Evolutionary conservation across 2,888 invertebrate species (phyloP), one percentile per base, ranked within the genome.

Genomic region (Halictus quadricinctus): DNA sequence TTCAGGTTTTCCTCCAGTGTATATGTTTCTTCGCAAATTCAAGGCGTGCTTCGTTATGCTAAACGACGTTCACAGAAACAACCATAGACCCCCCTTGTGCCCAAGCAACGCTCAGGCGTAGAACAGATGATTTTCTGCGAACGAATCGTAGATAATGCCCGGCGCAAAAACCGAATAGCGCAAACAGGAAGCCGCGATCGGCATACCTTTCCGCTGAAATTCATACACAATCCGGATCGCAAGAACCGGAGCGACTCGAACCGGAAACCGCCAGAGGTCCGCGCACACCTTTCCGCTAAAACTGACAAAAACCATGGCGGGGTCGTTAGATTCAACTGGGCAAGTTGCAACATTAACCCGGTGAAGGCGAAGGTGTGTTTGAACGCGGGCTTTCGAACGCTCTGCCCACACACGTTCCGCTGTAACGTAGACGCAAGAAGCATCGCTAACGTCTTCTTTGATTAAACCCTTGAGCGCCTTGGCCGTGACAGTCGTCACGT

Each of bases 401-500:
- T 50, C 54, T 54, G 54, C 54, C 54, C 54, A 54, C 54, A 54
- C 54, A 54, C 54, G 54, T 54, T 54, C 54, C 54, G 8, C 54
- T 64, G 60, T 29, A 64, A 64, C 60, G 60, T 64, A 64, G 29
- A 25, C 60, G 60, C 60, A 64, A 64, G 60, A 58, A 18, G 25
- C 58, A 48, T 25, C 54, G 25, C n/a, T 64, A 48, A 72, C 43
- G 54, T 36, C 72, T 70, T 81, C 43, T 79, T 79, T 46, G 60
- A 64, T 64, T 64, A 64, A 64, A 64, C 60, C 60, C 60, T 25
- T 25, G 60, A 64, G 60, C 60, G 25, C 6, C 60, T 25, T 29
- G 15, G 7, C 60, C 60, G 25, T 54, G 54, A 54, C 54, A 54
- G 21, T 46, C 46, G 54, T 54, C 54, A 54, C 54, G 54, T 13